Evolutionary conservation across 2,888 invertebrate genomes (phyloP), one percentile per base, ranked within the genome.

Genomic region (Gymnocheta viridis): DNA sequence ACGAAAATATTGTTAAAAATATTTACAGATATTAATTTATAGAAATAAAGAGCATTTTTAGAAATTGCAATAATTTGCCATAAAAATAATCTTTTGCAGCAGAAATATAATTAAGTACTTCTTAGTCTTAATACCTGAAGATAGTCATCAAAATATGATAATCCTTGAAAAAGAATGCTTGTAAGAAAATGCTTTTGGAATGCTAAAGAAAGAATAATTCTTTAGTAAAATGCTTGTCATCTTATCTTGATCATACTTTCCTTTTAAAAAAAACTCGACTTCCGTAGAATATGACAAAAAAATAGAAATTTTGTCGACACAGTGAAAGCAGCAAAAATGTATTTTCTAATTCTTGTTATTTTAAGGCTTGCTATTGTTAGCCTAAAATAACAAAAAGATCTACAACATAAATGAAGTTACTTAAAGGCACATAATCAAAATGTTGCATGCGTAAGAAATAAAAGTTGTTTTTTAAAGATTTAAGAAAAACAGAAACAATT

Each of bases 361-460:
- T 84, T 84, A 84, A 62, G 81, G 77, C 73, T 81, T 80, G 83
- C 77, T 83, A 77, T 83, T 80, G 72, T 83, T 72, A 38, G 44
- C 83, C 83, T 84, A 84, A 84, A 80, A 84, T 62, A 84, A 84
- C 84, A 84, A 56, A 54, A 67, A 49, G 51, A 76, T 35, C 54
- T 32, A n/a, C 60, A 69, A n/a, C 14, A n/a, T 35, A 41, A 72
- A 70, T 56, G 27, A 58, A 70, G 77, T 81, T 81, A 77, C 72
- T 72, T 72, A 80, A 72, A 60, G 66, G 56, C 56, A 49, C 27
- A 47, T 54, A 67, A 72, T 62, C 38, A 27, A 54, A 70, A 32
- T 62, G 60, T 67, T 69, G 67, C 62, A 38, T 69, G 29, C 14
- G 67, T 38, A 58, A n/a, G 35, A 79, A 62, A 70, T 70, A 9